A percentile compares a stretch with the other conserved stretches of the same genome.
Conservation (phyloP, 2,113 vertebrate species). For the Oenanthe melanoleuca region DNA sequence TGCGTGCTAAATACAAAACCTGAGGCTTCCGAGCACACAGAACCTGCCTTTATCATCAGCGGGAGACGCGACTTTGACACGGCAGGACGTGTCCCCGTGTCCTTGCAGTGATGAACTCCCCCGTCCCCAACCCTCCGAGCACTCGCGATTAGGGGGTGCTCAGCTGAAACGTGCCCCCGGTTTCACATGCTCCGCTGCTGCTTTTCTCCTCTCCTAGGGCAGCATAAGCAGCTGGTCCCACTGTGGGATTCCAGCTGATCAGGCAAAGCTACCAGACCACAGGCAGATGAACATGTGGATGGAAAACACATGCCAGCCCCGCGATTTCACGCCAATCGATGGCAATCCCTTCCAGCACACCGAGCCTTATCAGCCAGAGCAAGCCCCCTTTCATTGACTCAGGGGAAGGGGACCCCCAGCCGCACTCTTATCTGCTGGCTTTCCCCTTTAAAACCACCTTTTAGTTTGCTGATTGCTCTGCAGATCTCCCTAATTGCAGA, state of each 20-base stretch:
- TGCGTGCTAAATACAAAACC: background rate
- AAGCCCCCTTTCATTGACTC: background rate
- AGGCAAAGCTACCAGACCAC: background rate
- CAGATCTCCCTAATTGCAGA: background rate
- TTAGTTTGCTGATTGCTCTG: background rate
- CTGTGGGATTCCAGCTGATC: background rate
- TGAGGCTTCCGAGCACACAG: background rate
- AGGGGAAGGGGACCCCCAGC: background rate
- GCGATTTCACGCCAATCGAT: background rate
- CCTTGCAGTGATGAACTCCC: constrained; percentile 13
- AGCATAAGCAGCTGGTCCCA: background rate
- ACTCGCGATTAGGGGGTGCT: background rate
- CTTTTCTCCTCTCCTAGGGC: background rate
- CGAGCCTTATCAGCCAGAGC: background rate
- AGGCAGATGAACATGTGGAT: background rate
- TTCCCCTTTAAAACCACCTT: background rate
- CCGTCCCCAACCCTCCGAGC: background rate
- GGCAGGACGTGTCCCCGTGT: background rate
- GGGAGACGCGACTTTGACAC: background rate
- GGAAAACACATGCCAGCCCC: background rate
- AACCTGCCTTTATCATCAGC: background rate
- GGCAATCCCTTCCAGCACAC: background rate
- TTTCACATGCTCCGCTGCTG: background rate
- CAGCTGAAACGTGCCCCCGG: background rate
- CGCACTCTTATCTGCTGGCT: background rate